Evolutionary conservation across 2,113 vertebrate species (phyloP).

Genomic region (Caretta caretta): DNA sequence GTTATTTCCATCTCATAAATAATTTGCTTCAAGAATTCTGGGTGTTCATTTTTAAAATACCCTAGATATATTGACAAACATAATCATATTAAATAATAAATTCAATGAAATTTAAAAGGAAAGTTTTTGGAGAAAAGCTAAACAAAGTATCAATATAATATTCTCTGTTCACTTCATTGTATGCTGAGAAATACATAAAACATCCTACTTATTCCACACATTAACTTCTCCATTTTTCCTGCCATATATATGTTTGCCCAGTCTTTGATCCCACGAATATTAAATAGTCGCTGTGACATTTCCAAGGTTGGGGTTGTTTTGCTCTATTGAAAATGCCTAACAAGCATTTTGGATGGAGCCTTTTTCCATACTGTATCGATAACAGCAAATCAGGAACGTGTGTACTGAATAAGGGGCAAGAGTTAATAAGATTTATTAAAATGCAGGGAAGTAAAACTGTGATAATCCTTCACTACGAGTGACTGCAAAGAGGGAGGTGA

Average conservation of each 20-base stretch:
- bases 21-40: constrained; percentile 9
- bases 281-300: constrained; percentile 19
- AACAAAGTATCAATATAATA: background rate
- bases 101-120: background rate
- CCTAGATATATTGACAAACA: background rate
- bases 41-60: background rate
- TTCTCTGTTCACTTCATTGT: background rate
- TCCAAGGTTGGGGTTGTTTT: constrained; percentile 14
- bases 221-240: background rate
- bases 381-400: constrained; percentile 59
- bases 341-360: constrained; percentile 1
- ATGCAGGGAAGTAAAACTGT: constrained; percentile 45
- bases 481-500: constrained; percentile 81
- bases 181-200: background rate
- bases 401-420: constrained; percentile 13
- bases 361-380: constrained; percentile 49
- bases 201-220: background rate
- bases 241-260: background rate
- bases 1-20: constrained; percentile 32
- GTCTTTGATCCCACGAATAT: background rate
- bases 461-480: constrained; percentile 71
- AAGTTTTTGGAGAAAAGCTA: background rate
- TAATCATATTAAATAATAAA: background rate
- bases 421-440: constrained; percentile 74
- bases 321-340: constrained; percentile 32